Evolutionary conservation across 2,888 invertebrate species (phyloP).

Genomic region (Eurois occulta): DNA sequence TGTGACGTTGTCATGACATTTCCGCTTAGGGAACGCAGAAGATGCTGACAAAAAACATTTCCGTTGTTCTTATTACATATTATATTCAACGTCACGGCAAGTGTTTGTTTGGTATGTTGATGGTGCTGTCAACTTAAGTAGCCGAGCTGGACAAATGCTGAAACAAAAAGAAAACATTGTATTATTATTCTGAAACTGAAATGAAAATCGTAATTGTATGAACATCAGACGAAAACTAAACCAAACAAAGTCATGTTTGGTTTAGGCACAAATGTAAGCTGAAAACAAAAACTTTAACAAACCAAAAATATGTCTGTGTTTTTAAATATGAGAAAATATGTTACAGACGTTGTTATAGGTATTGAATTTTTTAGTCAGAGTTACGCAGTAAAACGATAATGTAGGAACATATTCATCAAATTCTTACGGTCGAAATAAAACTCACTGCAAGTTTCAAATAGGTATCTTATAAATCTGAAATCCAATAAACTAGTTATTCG

Average conservation of each 20-base stretch:
- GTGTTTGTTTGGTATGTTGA: not conserved
- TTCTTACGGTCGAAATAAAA: not conserved
- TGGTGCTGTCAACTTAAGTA: not conserved
- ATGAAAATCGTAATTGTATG: not conserved
- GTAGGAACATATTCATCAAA: not conserved
- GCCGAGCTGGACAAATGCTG: not conserved
- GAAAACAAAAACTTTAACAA: slow-evolving; percentile 23
- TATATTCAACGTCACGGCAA: not conserved
- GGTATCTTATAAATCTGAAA: not conserved
- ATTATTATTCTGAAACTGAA: slow-evolving; percentile 2
- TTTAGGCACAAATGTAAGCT: slow-evolving; percentile 5
- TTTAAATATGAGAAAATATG: not conserved
- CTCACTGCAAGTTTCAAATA: not conserved
- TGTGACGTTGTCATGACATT: not conserved
- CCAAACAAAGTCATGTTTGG: slow-evolving; percentile 22
- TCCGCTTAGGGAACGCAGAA: not conserved
- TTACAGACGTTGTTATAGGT: not conserved
- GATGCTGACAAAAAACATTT: not conserved
- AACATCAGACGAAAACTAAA: not conserved
- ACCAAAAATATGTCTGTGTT: not conserved
- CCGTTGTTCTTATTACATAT: too few species aligned
- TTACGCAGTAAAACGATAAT: not conserved
- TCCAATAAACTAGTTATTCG: not conserved
- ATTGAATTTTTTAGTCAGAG: not conserved
- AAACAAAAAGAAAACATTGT: not conserved